Base-by-base conservation (phyloP, 2,888 invertebrate species). In the Theretra japonica region DNA sequence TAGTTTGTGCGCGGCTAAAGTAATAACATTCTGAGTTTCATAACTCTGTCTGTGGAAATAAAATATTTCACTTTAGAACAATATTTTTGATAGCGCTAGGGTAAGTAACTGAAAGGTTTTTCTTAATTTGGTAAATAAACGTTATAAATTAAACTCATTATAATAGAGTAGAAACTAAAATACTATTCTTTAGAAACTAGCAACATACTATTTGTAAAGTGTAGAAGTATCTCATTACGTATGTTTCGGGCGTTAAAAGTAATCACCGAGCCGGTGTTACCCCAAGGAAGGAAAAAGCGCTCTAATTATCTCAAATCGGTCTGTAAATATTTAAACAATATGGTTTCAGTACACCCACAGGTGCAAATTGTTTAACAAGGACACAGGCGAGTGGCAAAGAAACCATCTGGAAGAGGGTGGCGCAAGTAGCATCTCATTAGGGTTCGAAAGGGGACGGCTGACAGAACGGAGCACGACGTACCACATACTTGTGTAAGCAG, bases 231-330 rank as follows among this genome's bases (percentile, higher is more conserved):
- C 80, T 89, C 90, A 88, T 90, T 90, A 88, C 84, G 82, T 83
- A 85, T 86, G 87, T 89, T 86, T 83, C 77, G 84, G 83, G 80
- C 85, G 82, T 85, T 86, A 83, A 86, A 58, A 88, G 85, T 86
- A 88, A 88, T 87, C 84, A 82, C 81, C 77, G 82, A 76, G 84
- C 82, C 85, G 87, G 86, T 81, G 84, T 83, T 84, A 80, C 79
- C 78, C 77, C 80, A 80, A 80, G 77, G 77, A 82, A 82, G 83
- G 83, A 79, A 86, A 85, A 82, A 83, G 83, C 80, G 78, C 80
- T 77, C 84, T 86, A 88, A 87, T 83, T 85, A 83, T 83, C 81
- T 76, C 76, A 80, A 79, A 80, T 83, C 77, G 81, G 82, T 79
- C 77, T 78, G 77, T 85, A 84, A 86, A 89, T 90, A 84, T 87